Conservation (phyloP, 2,797 vertebrate species). For the Manis pentadactyla region DNA sequence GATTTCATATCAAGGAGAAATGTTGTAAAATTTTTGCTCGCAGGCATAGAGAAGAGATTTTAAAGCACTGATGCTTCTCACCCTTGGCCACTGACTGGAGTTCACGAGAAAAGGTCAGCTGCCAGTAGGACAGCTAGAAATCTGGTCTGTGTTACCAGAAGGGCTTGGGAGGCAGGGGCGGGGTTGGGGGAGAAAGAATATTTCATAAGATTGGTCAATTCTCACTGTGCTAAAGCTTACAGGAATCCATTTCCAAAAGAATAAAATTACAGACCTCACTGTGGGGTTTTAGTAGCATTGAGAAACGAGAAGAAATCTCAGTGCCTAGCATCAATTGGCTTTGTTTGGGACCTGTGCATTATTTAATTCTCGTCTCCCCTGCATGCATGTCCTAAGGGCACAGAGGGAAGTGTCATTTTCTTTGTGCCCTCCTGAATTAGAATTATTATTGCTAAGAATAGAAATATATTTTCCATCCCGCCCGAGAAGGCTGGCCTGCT, state of each 20-base stretch:
- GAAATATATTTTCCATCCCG: constrained; percentile 60
- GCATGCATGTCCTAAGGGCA: background rate
- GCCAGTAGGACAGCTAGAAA: constrained; percentile 76
- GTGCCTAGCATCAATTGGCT: constrained; percentile 73
- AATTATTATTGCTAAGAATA: constrained; percentile 72
- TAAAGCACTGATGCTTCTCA: constrained; percentile 61
- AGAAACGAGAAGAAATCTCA: constrained; percentile 82
- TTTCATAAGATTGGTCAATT: constrained; percentile 81
- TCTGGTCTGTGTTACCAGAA: constrained; percentile 80
- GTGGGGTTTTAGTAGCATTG: constrained; percentile 79
- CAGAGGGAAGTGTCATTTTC: constrained; percentile 78
- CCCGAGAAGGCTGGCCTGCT: constrained; percentile 63
- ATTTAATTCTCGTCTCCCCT: constrained; percentile 64
- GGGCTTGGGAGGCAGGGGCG: constrained; percentile 46
- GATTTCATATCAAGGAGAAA: constrained; percentile 79
- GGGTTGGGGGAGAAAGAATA: constrained; percentile 61
- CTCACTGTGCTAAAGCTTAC: constrained; percentile 80
- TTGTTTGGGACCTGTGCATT: constrained; percentile 84
- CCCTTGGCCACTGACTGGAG: constrained; percentile 69
- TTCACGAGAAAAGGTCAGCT: constrained; percentile 73
- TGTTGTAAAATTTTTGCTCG: constrained; percentile 74
- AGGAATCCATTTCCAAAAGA: constrained; percentile 79
- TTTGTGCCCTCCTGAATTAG: constrained; percentile 67
- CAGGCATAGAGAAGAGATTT: constrained; percentile 76
- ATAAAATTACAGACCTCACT: constrained; percentile 80